Conservation (phyloP, 1,140 invertebrate species). For the Nylanderia fulva region DNA sequence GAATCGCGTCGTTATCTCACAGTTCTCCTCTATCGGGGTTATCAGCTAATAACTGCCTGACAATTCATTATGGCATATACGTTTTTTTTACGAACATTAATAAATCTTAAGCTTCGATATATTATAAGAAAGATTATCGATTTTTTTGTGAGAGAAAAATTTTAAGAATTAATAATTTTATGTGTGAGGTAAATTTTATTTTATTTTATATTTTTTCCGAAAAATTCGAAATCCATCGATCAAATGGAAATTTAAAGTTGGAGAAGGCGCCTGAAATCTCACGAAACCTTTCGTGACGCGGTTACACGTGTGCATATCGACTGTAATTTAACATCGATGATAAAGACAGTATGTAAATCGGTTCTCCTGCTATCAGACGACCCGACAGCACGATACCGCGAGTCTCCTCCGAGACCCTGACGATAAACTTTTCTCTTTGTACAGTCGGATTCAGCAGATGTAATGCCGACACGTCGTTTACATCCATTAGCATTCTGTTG, state of each 20-base stretch:
- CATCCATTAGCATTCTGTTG: conserved; percentile 16
- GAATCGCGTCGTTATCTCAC: too few relatives aligned
- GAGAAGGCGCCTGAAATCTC: not conserved
- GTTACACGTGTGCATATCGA: not conserved
- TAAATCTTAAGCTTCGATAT: not conserved
- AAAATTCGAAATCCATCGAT: not conserved
- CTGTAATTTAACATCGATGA: conserved; percentile 1
- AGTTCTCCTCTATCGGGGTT: too few relatives aligned
- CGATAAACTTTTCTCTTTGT: conserved; percentile 73
- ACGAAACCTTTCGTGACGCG: not conserved
- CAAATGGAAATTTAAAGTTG: not conserved
- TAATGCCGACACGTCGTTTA: not conserved
- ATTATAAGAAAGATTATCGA: too few relatives aligned
- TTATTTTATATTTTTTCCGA: too few relatives aligned
- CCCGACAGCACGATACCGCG: conserved; percentile 72
- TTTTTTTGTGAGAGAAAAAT: too few relatives aligned
- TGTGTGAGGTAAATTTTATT: not conserved
- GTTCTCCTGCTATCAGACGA: conserved; percentile 76
- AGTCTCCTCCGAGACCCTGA: conserved; percentile 73
- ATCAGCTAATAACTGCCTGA: not conserved
- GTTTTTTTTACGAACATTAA: not conserved
- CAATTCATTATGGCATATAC: not conserved
- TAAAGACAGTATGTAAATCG: conserved; percentile 71
- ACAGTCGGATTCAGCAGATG: not conserved
- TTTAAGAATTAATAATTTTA: too few relatives aligned